A percentile compares a stretch with the other conserved stretches of the same genome.
Evolutionary conservation across 2,113 vertebrate genomes (phyloP).

Genomic region (Clarias magur): DNA sequence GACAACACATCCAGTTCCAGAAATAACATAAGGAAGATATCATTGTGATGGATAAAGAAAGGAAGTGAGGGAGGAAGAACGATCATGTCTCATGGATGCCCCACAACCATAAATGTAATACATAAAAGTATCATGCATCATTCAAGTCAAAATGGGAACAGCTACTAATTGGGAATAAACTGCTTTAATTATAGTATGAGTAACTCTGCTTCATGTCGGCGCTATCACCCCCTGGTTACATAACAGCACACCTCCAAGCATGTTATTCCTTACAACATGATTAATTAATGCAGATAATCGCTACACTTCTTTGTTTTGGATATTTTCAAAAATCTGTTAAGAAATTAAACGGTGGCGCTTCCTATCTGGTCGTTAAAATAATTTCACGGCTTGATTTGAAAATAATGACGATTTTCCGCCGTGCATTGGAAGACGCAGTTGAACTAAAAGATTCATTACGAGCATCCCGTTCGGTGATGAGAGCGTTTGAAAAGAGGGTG

Average conservation of each 20-base stretch:
- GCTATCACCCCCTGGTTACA: not conserved
- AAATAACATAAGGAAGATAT: not conserved
- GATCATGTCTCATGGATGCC: not conserved
- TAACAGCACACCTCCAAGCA: not conserved
- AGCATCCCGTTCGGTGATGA: not conserved
- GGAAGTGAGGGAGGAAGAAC: not conserved
- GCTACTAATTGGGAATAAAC: not conserved
- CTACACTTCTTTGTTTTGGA: not conserved
- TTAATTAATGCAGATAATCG: not conserved
- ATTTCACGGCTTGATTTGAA: not conserved
- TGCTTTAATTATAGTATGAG: not conserved
- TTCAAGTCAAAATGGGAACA: not conserved
- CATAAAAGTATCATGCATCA: not conserved
- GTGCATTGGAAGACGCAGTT: not conserved
- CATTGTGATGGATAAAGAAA: not conserved
- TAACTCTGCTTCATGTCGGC: not conserved
- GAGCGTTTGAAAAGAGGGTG: not conserved
- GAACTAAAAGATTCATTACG: not conserved
- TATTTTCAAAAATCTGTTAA: not conserved
- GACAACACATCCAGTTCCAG: not conserved
- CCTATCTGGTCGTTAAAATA: not conserved
- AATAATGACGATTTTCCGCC: not conserved
- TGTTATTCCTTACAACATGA: not conserved
- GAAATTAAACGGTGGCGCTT: not conserved
- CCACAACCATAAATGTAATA: not conserved